Conservation (phyloP, 2,797 vertebrate genomes). For the Anabas testudineus region DNA sequence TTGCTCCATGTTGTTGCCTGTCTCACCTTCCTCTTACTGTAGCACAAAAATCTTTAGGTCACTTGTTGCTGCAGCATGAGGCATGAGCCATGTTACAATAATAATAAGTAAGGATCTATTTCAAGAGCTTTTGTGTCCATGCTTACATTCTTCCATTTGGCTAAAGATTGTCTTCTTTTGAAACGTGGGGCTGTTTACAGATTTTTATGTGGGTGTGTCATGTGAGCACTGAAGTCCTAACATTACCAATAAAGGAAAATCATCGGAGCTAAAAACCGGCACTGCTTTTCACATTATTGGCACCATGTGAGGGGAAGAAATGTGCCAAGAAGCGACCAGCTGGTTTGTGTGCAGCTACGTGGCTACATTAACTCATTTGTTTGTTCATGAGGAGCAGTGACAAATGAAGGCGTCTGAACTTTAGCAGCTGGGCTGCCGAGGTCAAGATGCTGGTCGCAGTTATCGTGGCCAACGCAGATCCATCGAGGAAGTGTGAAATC, state of each 20-base stretch:
- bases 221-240: not conserved
- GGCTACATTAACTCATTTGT: slow-evolving; percentile 22
- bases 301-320: slow-evolving; percentile 15
- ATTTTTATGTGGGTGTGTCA: slow-evolving; percentile 1
- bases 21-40: no score
- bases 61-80: slow-evolving; percentile 45
- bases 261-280: slow-evolving; percentile 26
- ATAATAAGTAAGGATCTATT: not conserved
- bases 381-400: not conserved
- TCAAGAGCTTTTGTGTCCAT: not conserved
- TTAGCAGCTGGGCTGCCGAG: not conserved
- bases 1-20: no score
- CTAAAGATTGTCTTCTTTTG: not conserved
- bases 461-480: not conserved
- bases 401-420: not conserved
- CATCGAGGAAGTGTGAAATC: not conserved
- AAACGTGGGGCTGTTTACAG: not conserved
- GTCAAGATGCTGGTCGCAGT: not conserved
- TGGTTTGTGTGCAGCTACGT: slow-evolving; percentile 30
- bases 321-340: slow-evolving; percentile 34
- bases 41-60: not conserved
- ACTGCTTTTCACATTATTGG: slow-evolving; percentile 8
- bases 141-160: not conserved
- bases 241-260: slow-evolving; percentile 20
- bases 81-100: not conserved